Base-by-base conservation (phyloP, 1,140 invertebrate genomes). In the Drosophila littoralis region DNA sequence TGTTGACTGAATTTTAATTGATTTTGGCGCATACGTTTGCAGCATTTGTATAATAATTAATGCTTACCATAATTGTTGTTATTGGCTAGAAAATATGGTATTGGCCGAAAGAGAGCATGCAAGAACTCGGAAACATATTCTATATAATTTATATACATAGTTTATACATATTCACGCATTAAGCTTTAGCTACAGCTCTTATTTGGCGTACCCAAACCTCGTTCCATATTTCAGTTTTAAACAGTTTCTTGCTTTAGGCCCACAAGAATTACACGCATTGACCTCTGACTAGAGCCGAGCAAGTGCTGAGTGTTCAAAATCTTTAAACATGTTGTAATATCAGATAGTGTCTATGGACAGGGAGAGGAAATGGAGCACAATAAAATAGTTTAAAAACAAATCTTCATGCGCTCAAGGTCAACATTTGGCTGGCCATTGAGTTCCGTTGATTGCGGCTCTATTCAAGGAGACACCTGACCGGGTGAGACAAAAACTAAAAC, bases 1-100 rank as follows among this genome's bases (percentile, higher is more conserved):
- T 74, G 65, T 71, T 64, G 50, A 28, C 42, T 61, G 83, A 82
- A 79, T 83, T 69, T 88, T 89, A 89, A 83, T 89, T 89, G 28
- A 50, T 52, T 76, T 78, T 59, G 45, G n/a, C 54, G 65, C 43
- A 46, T 70, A 66, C 63, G 71, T 68, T 73, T 32, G 52, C 75
- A 81, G 78, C 81, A 54, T 60, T 66, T 59, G 46, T 67, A 66
- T 51, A 50, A 72, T 58, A 45, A 65, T 66, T 72, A 65, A 72
- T 72, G 61, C 36, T 65, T 71, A 13, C 68, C 60, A 71, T 57
- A 71, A 65, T 57, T 64, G 28, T 65, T 58, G 36, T 36, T 55
- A 64, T 55, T 63, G 59, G 42, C 48, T 36, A 10, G n/a, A 55
- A 33, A 48, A 48, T 70, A 55, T 55, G 67, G 58, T 48, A 46